These are phyloP conservation scores for Spilosoma lubricipeda DNA, from an alignment of 2,888 invertebrate genomes.

Conservation along the genomic window DNA sequence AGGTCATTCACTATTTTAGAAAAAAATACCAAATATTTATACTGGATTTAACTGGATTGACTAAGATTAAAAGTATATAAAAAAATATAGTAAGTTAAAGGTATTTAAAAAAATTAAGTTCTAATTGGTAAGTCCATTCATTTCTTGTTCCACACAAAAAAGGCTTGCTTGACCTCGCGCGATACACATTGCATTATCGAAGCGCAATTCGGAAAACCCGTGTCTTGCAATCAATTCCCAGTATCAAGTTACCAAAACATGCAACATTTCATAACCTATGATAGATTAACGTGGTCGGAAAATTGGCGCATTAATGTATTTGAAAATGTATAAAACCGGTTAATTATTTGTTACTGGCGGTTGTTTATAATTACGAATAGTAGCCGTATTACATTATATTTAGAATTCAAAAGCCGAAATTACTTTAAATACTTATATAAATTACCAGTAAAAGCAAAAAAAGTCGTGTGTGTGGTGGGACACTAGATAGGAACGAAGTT, in stretches of 20 bases:
- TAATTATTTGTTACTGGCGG: not conserved
- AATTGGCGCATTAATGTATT: slow-evolving; percentile 32
- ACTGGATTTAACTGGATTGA: too few species aligned
- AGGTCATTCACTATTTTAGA: slow-evolving; percentile 4
- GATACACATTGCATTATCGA: slow-evolving; percentile 68
- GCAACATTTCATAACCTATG: slow-evolving; percentile 42
- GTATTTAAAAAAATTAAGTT: not conserved
- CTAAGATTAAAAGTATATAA: not conserved
- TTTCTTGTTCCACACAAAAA: slow-evolving; percentile 44
- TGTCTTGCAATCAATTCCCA: slow-evolving; percentile 62
- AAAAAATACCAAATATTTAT: not conserved
- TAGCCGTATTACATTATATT: not conserved
- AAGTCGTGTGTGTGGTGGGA: too few species aligned
- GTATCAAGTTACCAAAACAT: slow-evolving; percentile 59
- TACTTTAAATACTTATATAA: not conserved
- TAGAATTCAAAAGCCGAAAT: not conserved
- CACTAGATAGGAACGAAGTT: too few species aligned
- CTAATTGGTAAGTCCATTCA: slow-evolving; percentile 22
- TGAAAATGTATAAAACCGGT: slow-evolving; percentile 25
- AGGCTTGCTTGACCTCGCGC: slow-evolving; percentile 64
- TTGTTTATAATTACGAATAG: not conserved
- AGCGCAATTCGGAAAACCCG: slow-evolving; percentile 80
- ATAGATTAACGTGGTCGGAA: slow-evolving; percentile 33
- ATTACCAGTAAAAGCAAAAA: too few species aligned
- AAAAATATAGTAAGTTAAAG: not conserved